These are phyloP conservation scores for Pao palembangensis DNA, from an alignment of 2,113 vertebrate species.

Conservation along the genomic window DNA sequence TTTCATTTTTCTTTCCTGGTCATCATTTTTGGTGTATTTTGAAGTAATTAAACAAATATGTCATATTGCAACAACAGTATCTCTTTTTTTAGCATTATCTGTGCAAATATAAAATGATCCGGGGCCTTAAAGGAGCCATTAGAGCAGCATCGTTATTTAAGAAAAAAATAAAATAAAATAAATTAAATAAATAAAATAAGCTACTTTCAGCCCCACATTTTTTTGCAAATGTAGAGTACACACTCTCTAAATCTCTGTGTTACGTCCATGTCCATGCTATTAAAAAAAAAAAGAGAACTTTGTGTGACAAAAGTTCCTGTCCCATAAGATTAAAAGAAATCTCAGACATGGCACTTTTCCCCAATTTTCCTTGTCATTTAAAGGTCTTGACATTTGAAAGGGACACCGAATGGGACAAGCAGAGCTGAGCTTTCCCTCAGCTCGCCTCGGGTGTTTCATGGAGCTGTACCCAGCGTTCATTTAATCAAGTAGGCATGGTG, in stretches of 20 bases:
- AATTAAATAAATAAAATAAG: no score
- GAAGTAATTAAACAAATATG: conserved; percentile 71
- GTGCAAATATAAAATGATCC: conserved; percentile 52
- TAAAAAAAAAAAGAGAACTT: no score
- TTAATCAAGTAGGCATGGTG: conserved; percentile 64
- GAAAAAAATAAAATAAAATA: no score
- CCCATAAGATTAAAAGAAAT: not conserved
- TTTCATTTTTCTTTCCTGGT: conserved; percentile 49
- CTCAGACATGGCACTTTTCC: conserved; percentile 15
- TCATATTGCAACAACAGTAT: conserved; percentile 29
- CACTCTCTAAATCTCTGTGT: conserved; percentile 28
- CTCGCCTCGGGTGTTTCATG: conserved; percentile 40
- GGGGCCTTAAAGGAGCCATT: conserved; percentile 44
- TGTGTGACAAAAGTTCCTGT: no score
- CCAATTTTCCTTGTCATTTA: conserved; percentile 17
- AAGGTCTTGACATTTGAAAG: conserved; percentile 10
- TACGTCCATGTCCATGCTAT: no score
- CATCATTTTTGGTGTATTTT: conserved; percentile 57
- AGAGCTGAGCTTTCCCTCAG: conserved; percentile 21
- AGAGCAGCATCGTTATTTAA: no score
- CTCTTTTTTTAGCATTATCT: conserved; percentile 53
- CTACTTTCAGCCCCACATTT: no score
- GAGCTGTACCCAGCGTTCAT: conserved; percentile 48
- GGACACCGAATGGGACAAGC: not conserved
- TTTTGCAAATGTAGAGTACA: conserved; percentile 6